Conservation (phyloP, 1,140 invertebrate species). For the Teleogryllus occipitalis region DNA sequence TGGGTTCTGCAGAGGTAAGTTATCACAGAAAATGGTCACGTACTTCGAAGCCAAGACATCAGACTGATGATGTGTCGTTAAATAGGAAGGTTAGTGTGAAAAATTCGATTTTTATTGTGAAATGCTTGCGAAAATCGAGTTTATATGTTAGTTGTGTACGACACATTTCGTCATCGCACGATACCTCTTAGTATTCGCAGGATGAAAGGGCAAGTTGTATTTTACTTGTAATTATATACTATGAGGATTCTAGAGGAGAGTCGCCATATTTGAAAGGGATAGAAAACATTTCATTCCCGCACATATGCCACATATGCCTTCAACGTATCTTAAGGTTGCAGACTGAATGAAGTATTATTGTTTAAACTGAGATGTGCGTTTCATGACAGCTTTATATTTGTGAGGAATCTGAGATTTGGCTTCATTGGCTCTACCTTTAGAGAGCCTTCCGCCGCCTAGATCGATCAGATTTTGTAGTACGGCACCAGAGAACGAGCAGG, state of each 20-base stretch:
- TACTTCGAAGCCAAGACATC: slow-evolving; percentile 20
- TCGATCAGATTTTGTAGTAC: neutral
- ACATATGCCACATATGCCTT: too few relatives aligned
- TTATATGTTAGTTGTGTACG: slow-evolving; percentile 5
- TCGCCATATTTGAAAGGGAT: slow-evolving; percentile 27
- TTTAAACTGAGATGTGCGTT: neutral
- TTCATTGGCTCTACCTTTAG: neutral
- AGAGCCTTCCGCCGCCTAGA: neutral
- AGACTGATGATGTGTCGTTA: slow-evolving; percentile 13
- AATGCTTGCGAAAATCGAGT: neutral
- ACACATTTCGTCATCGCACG: neutral
- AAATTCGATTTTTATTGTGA: too few relatives aligned
- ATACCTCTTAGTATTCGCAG: neutral
- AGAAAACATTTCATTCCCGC: neutral
- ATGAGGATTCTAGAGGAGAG: slow-evolving; percentile 19
- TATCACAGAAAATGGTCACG: slow-evolving; percentile 34
- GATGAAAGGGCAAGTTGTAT: slow-evolving; percentile 22
- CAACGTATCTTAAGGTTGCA: too few relatives aligned
- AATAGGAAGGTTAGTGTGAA: neutral
- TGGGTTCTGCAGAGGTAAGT: slow-evolving; percentile 52
- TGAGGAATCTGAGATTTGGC: neutral
- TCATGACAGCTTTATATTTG: neutral
- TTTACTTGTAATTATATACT: slow-evolving; percentile 24
- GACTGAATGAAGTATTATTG: too few relatives aligned
- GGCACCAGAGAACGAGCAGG: neutral